phyloP scores from a whole-genome alignment of 1,140 invertebrate species.

The Charaxes varanes region DNA sequence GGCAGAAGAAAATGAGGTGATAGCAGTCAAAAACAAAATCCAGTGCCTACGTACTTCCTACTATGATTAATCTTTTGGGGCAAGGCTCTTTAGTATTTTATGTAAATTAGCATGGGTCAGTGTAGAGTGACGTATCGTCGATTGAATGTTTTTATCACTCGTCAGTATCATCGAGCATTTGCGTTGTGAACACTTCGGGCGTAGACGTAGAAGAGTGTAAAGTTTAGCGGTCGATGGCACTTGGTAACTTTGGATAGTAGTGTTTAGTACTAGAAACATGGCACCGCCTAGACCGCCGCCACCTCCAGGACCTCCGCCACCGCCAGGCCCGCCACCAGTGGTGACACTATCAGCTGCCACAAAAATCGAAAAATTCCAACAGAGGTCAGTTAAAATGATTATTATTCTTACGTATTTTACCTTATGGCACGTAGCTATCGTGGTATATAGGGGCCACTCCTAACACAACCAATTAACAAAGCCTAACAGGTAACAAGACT shows the following conservation, averaged over 20 bases:
- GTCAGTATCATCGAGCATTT: conserved; percentile 35
- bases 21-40: conserved; percentile 50
- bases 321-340: conserved; percentile 78
- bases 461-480: neutral
- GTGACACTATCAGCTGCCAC: conserved; percentile 86
- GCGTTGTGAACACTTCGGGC: conserved; percentile 23
- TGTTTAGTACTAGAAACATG: conserved; percentile 31
- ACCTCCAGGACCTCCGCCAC: conserved; percentile 75
- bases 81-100: conserved; percentile 66
- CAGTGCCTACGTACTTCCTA: conserved; percentile 65
- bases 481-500: neutral
- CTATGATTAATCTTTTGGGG: conserved; percentile 65
- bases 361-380: too few relatives aligned
- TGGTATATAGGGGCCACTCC: too few relatives aligned
- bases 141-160: conserved; percentile 53
- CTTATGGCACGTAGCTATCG: too few relatives aligned
- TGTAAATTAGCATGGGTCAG: conserved; percentile 61
- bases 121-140: conserved; percentile 46
- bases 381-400: too few relatives aligned
- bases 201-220: conserved; percentile 15
- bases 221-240: conserved; percentile 38
- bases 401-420: neutral
- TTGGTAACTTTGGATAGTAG: conserved; percentile 21
- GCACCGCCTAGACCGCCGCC: conserved; percentile 64
- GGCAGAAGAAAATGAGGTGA: conserved; percentile 35